Evolutionary conservation across 2,113 vertebrate species (phyloP).

Genomic region (Oryzias curvinotus): DNA sequence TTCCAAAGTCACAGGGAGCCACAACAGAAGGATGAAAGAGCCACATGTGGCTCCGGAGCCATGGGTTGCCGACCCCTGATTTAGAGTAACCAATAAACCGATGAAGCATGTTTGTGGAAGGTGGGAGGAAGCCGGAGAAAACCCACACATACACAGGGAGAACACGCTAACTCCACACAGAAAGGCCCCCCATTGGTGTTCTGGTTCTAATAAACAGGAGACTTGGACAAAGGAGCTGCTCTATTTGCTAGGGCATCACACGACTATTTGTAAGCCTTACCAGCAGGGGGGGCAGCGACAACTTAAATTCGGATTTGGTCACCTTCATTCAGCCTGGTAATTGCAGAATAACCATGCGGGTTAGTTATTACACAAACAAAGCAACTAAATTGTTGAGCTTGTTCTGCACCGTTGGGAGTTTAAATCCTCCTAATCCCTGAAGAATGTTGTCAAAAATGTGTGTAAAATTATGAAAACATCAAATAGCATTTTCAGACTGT

Average conservation of each 20-base stretch:
- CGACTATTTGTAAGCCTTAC: constrained; percentile 54
- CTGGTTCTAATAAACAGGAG: background rate
- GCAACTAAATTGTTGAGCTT: background rate
- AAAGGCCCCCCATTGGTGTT: too few species aligned
- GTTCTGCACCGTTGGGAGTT: background rate
- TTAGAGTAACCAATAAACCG: too few species aligned
- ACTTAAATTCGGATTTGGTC: constrained; percentile 77
- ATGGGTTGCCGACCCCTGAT: too few species aligned
- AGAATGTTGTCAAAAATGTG: background rate
- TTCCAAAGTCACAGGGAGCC: too few species aligned
- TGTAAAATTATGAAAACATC: background rate
- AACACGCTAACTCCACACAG: too few species aligned
- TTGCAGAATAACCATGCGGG: constrained; percentile 47
- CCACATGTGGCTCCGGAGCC: too few species aligned
- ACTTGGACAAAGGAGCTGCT: background rate
- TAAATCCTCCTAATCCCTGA: background rate
- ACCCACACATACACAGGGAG: too few species aligned
- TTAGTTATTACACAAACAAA: constrained; percentile 10
- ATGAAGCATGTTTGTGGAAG: too few species aligned
- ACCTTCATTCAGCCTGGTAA: constrained; percentile 74
- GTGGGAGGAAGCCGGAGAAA: too few species aligned
- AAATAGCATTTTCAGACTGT: too few species aligned
- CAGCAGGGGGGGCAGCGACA: constrained; percentile 19
- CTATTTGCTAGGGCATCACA: constrained; percentile 13
- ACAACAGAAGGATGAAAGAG: too few species aligned